Evolutionary conservation across 2,797 vertebrate species (phyloP).

Genomic region (Simalia tracyae): DNA sequence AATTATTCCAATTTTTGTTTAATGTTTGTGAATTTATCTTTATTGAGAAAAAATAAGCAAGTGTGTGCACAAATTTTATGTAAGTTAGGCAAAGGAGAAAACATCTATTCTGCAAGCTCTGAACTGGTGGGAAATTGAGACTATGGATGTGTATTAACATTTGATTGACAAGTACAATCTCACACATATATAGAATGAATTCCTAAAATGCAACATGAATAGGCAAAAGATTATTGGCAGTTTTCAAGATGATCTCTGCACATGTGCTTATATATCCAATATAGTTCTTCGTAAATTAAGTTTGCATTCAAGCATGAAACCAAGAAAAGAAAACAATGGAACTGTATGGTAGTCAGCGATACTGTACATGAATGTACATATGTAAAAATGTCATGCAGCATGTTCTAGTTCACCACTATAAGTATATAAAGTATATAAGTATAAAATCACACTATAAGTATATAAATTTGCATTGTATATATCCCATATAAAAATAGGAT

Average conservation of each 20-base stretch:
- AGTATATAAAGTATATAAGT: no score
- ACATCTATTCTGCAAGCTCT: background rate
- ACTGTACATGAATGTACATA: background rate
- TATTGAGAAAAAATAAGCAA: background rate
- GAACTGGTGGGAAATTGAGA: background rate
- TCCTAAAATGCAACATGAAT: background rate
- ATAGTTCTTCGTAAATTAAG: background rate
- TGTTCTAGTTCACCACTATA: background rate
- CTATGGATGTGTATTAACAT: background rate
- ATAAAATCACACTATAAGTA: no score
- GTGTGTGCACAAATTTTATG: background rate
- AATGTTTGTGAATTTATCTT: background rate
- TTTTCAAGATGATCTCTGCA: background rate
- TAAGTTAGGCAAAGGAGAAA: background rate
- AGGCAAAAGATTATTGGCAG: background rate
- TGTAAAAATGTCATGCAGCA: background rate
- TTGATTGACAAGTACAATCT: background rate
- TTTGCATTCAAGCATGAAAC: background rate
- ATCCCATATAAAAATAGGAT: background rate
- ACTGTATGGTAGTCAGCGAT: background rate
- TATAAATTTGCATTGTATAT: background rate
- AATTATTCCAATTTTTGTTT: background rate
- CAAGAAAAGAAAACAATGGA: background rate
- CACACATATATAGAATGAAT: background rate
- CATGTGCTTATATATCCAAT: background rate